phyloP scores from a whole-genome alignment of 2,113 vertebrate species.

The Crypturellus undulatus region DNA sequence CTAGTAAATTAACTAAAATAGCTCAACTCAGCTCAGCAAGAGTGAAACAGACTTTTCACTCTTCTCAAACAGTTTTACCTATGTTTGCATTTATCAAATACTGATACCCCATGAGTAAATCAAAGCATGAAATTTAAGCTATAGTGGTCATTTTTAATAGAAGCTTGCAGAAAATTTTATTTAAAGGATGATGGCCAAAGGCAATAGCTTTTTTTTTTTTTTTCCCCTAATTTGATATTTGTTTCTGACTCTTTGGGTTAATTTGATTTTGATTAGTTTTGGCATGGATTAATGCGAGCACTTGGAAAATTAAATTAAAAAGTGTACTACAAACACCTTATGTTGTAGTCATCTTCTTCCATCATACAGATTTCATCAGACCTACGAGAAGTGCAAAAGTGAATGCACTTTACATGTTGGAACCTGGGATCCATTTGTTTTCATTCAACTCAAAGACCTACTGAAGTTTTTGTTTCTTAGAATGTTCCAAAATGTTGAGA shows the following conservation, averaged over 20 bases:
- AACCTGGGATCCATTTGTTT: neutral
- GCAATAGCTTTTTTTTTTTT: neutral
- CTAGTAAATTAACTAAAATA: neutral
- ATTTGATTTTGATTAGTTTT: slow-evolving; percentile 28
- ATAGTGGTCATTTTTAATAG: neutral
- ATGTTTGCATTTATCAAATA: neutral
- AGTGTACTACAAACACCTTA: neutral
- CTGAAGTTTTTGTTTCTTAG: slow-evolving; percentile 19
- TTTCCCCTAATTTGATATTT: neutral
- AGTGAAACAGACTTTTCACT: neutral
- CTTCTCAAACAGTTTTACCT: neutral
- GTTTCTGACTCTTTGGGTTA: neutral
- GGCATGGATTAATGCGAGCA: neutral
- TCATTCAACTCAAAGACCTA: neutral
- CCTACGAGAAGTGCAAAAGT: neutral
- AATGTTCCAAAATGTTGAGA: neutral
- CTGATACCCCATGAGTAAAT: neutral
- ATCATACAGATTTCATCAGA: neutral
- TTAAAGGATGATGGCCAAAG: neutral
- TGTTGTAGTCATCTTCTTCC: neutral
- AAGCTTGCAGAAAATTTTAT: neutral
- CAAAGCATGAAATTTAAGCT: neutral
- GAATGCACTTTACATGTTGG: neutral
- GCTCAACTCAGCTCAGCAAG: neutral
- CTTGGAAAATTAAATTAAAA: slow-evolving; percentile 23